phyloP scores from a whole-genome alignment of 2,113 vertebrate genomes.

The Pelusios castaneus region DNA sequence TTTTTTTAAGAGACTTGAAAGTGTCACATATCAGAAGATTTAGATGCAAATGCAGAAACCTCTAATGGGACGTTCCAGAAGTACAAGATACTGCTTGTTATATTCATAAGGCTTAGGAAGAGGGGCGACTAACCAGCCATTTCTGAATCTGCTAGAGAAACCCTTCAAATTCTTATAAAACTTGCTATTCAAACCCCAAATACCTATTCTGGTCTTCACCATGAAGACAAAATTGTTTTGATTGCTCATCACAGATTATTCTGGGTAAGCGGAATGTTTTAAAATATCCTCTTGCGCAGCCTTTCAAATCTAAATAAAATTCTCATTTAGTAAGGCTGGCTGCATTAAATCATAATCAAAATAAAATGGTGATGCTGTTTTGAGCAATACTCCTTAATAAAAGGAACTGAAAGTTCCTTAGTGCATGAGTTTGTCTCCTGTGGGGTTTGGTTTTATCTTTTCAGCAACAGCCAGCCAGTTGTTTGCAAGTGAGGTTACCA shows the following conservation, averaged over 20 bases:
- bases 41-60: neutral
- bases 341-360: no score
- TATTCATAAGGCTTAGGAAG: neutral
- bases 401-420: neutral
- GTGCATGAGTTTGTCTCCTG: no score
- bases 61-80: neutral
- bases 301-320: neutral
- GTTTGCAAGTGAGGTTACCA: no score
- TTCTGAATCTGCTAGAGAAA: neutral
- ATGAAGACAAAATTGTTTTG: no score
- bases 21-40: no score
- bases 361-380: no score
- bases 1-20: no score
- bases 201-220: neutral
- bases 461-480: no score
- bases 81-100: neutral
- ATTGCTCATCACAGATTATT: no score
- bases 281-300: neutral
- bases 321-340: no score
- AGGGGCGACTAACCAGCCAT: neutral
- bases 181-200: neutral
- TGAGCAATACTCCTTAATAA: neutral
- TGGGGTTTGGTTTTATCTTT: no score
- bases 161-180: neutral
- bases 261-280: neutral